Evolutionary conservation across 2,888 invertebrate genomes (phyloP).

Genomic region (Meteorus colon): DNA sequence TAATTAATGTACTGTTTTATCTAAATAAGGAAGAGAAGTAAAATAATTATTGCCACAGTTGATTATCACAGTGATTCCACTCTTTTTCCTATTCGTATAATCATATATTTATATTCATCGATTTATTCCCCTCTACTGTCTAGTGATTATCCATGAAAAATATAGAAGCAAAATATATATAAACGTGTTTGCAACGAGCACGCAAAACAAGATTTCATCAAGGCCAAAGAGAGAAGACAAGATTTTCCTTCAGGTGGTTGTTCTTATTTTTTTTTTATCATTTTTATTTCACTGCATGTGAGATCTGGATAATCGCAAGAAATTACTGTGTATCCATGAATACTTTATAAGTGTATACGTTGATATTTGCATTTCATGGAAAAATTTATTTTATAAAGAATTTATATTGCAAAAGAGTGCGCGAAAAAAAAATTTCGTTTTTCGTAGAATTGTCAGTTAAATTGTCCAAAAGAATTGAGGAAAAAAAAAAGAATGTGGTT

Average conservation of each 20-base stretch:
- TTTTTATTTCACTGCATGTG: background rate
- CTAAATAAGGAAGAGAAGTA: no score
- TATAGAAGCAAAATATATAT: constrained; percentile 21
- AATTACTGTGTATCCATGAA: background rate
- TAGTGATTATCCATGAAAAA: constrained; percentile 10
- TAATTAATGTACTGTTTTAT: no score
- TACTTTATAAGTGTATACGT: background rate
- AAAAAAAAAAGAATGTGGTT: background rate
- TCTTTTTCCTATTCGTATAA: no score
- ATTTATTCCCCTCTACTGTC: background rate
- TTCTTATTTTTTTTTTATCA: no score
- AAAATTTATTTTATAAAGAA: background rate
- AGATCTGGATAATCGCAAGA: constrained; percentile 23
- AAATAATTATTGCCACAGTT: no score
- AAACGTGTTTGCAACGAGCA: constrained; percentile 22
- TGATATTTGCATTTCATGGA: background rate
- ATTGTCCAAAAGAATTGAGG: background rate
- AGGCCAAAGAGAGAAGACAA: constrained; percentile 28
- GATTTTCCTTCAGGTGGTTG: constrained; percentile 15
- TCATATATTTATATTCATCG: background rate
- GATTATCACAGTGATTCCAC: no score
- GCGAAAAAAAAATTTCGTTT: background rate
- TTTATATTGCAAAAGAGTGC: background rate
- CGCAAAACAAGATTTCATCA: constrained; percentile 38
- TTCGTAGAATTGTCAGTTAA: background rate